Evolutionary conservation across 2,888 invertebrate genomes (phyloP).

Genomic region (Cosmia trapezina): DNA sequence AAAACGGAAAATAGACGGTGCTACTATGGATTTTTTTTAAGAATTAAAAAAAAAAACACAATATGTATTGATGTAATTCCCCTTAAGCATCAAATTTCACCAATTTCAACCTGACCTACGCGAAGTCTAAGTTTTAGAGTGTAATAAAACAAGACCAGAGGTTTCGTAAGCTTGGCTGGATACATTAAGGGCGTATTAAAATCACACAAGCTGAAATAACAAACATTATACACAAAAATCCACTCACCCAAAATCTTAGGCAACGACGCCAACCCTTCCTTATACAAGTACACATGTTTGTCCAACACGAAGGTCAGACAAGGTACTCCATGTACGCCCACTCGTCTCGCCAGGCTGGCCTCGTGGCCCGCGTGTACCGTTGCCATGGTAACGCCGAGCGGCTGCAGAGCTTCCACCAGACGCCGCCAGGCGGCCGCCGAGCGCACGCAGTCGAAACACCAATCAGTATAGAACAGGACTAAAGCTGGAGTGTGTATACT

Average conservation of each 20-base stretch:
- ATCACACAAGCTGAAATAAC: neutral
- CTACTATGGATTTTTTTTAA: no score
- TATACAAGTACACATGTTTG: slow-evolving; percentile 96
- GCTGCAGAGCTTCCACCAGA: slow-evolving; percentile 96
- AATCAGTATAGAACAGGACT: slow-evolving; percentile 97
- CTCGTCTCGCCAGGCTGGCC: slow-evolving; percentile 93
- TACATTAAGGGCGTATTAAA: no score
- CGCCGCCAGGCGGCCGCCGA: slow-evolving; percentile 96
- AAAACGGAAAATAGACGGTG: no score
- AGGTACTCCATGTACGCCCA: slow-evolving; percentile 95
- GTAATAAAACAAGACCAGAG: neutral
- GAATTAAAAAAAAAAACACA: no score
- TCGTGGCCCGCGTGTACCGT: slow-evolving; percentile 96
- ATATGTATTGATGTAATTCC: no score
- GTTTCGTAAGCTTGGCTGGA: neutral
- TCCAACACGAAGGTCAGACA: slow-evolving; percentile 95
- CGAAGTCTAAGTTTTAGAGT: neutral
- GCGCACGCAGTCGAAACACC: slow-evolving; percentile 97
- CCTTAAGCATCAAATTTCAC: no score
- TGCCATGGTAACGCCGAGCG: slow-evolving; percentile 95
- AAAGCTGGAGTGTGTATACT: slow-evolving; percentile 95
- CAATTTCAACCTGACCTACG: no score
- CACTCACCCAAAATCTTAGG: slow-evolving; percentile 94
- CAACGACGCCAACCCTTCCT: slow-evolving; percentile 94
- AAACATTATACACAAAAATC: neutral